Percentiles rank a stretch among this genome's conserved stretches.
Evolutionary conservation across 1,140 invertebrate species (phyloP).

Genomic region (Diuraphis noxia): DNA sequence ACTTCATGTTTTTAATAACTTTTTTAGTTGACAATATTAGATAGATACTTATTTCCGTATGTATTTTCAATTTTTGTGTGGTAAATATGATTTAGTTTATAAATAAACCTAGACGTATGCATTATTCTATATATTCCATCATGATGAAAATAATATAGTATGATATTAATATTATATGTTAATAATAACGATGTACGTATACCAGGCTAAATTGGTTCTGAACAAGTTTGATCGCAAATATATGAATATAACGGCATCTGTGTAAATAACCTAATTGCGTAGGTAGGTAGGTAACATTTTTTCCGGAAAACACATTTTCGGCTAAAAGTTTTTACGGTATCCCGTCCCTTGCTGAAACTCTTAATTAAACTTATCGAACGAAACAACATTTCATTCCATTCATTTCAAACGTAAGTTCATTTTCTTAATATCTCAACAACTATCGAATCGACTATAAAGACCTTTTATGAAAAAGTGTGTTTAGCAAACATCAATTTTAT

Average conservation of each 20-base stretch:
- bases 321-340: slow-evolving; percentile 7
- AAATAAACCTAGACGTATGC: not conserved
- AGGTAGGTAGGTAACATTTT: slow-evolving; percentile 8
- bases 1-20: not conserved
- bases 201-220: not conserved
- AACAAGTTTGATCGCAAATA: not conserved
- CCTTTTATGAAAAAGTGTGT: not conserved
- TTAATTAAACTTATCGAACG: slow-evolving; percentile 17
- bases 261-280: not conserved
- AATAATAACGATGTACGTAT: not conserved
- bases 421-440: not conserved
- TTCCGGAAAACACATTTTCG: not conserved
- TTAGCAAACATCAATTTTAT: not conserved
- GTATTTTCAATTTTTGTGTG: not conserved
- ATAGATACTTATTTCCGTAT: not conserved
- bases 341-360: not conserved
- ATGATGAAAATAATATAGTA: no score
- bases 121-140: not conserved
- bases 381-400: not conserved
- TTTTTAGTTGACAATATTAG: not conserved
- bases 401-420: not conserved
- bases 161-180: no score
- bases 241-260: not conserved
- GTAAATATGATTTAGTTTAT: no score
- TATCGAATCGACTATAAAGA: not conserved